phyloP scores from a whole-genome alignment of 1,140 invertebrate species.

The Drosophila littoralis region DNA sequence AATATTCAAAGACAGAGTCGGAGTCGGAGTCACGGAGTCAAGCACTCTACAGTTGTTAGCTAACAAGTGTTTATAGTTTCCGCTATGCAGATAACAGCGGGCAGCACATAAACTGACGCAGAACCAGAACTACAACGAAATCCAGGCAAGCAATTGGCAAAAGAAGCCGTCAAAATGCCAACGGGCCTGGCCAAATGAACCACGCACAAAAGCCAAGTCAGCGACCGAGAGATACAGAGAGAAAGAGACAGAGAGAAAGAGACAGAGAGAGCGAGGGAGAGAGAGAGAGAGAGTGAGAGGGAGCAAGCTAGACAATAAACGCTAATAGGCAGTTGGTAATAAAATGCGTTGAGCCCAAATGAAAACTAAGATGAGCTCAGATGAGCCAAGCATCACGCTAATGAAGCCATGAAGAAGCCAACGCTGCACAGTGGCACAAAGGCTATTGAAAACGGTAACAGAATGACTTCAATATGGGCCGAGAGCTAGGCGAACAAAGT shows the following conservation, averaged over 20 bases:
- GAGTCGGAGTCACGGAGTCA: not conserved
- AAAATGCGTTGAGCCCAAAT: conserved; percentile 33
- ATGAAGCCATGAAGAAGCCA: conserved; percentile 43
- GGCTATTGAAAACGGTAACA: not conserved
- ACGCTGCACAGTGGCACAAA: conserved; percentile 48
- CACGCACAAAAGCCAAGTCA: conserved; percentile 2
- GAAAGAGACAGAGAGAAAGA: conserved; percentile 19
- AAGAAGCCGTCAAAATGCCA: conserved; percentile 25
- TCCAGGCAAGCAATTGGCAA: not conserved
- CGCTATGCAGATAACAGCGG: conserved; percentile 4
- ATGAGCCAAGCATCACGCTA: conserved; percentile 17
- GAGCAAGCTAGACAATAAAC: conserved; percentile 10
- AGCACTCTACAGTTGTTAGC: conserved; percentile 12
- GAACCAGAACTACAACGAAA: conserved; percentile 4
- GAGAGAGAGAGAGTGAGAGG: conserved; percentile 6
- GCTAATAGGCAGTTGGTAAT: conserved; percentile 32
- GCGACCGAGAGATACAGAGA: conserved; percentile 10
- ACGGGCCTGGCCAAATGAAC: not conserved
- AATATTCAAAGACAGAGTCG: not conserved
- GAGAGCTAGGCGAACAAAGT: not conserved
- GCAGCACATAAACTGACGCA: not conserved
- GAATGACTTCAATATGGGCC: not conserved
- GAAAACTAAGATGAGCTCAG: conserved; percentile 19
- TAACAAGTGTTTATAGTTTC: conserved; percentile 32
- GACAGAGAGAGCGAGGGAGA: conserved; percentile 1